Percentiles rank a stretch among this genome's conserved stretches.
These are phyloP conservation scores for Zaprionus nigranus DNA, from an alignment of 1,140 invertebrate species.

Conservation along the genomic window DNA sequence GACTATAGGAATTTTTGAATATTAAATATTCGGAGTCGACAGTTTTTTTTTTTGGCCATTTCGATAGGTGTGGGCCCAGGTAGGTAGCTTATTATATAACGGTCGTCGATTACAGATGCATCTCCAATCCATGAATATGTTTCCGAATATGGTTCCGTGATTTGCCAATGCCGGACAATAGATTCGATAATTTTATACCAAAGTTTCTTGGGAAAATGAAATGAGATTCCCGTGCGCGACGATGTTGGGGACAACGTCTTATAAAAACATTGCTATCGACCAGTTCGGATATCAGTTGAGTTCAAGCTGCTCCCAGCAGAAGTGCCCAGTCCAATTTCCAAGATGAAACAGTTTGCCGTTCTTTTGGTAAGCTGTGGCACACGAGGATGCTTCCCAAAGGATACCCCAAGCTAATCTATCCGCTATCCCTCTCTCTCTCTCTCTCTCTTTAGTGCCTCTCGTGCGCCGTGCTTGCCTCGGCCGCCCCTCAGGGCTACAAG, in stretches of 20 bases:
- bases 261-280: constrained; percentile 67
- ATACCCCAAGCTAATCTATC: background rate
- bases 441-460: constrained; percentile 55
- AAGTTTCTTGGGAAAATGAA: constrained; percentile 38
- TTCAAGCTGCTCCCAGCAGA: constrained; percentile 39
- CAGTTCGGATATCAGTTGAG: constrained; percentile 61
- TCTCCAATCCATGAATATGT: constrained; percentile 55
- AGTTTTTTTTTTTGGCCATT: constrained; percentile 16
- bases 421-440: background rate
- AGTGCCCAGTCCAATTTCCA: constrained; percentile 34
- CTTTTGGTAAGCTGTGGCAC: constrained; percentile 61
- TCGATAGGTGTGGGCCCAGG: constrained; percentile 19
- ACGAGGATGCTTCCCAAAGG: background rate
- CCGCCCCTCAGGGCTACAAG: constrained; percentile 72
- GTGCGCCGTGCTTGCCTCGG: constrained; percentile 44
- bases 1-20: constrained; percentile 57
- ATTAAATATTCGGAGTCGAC: constrained; percentile 20
- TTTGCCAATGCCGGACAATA: constrained; percentile 75
- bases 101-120: constrained; percentile 41
- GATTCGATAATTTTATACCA: constrained; percentile 65
- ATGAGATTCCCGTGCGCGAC: constrained; percentile 38
- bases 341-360: constrained; percentile 67
- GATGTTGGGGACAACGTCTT: constrained; percentile 33
- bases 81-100: constrained; percentile 67
- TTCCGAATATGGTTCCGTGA: constrained; percentile 66